Evolutionary conservation across 2,888 invertebrate species (phyloP).

Genomic region (Alloscopus bannaensis): DNA sequence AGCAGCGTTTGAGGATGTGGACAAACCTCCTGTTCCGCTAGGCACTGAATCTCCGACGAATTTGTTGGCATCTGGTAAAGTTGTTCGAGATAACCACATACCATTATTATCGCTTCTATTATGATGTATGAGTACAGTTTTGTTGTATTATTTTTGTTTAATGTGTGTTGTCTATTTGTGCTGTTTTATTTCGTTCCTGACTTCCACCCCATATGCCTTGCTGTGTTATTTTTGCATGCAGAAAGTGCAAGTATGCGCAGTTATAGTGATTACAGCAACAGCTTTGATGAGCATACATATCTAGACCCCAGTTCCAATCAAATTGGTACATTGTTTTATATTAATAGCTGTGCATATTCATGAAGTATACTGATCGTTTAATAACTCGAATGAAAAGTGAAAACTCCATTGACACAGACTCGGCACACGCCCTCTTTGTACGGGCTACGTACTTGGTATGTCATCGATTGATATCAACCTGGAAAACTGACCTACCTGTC

Average conservation of each 20-base stretch:
- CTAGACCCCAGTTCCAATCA: conserved; percentile 67
- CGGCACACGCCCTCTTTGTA: conserved; percentile 91
- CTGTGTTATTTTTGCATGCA: conserved; percentile 70
- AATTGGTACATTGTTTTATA: conserved; percentile 70
- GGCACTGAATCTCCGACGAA: conserved; percentile 79
- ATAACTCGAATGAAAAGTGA: no score
- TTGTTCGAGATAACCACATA: no score
- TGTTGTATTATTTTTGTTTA: conserved; percentile 36
- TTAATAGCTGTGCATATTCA: conserved; percentile 66
- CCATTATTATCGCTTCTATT: conserved; percentile 3
- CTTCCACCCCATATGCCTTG: conserved; percentile 39
- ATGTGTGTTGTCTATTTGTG: conserved; percentile 52
- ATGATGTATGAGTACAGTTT: no score
- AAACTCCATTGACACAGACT: conserved; percentile 79
- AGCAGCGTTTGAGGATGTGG: conserved; percentile 84
- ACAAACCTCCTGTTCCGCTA: conserved; percentile 76
- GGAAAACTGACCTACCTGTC: conserved; percentile 96
- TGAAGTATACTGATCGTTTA: no score
- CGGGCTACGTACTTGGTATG: conserved; percentile 95
- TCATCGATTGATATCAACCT: conserved; percentile 94
- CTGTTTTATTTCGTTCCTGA: conserved; percentile 33
- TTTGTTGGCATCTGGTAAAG: conserved; percentile 83
- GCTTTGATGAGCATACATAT: conserved; percentile 73
- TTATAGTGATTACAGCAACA: conserved; percentile 73
- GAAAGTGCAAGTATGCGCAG: conserved; percentile 73